These are phyloP conservation scores for Periplaneta americana DNA, from an alignment of 1,140 invertebrate genomes.

Conservation along the genomic window DNA sequence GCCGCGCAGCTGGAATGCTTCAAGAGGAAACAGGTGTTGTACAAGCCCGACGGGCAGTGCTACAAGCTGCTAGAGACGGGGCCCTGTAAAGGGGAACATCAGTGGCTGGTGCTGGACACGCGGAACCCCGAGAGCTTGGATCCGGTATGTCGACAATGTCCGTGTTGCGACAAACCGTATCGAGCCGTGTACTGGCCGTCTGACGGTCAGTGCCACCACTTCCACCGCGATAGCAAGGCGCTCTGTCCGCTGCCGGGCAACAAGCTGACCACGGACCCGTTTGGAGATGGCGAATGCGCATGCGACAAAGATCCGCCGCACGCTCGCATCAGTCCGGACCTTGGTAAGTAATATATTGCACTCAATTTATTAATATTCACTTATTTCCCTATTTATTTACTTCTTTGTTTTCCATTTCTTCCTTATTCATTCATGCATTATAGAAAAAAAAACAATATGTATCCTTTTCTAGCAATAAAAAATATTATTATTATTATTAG, in stretches of 20 bases:
- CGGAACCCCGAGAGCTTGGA: not conserved
- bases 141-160: not conserved
- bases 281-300: not conserved
- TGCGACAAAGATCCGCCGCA: not conserved
- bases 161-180: not conserved
- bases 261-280: not conserved
- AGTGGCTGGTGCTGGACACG: not conserved
- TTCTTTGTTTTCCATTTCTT: too few species aligned
- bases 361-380: too few species aligned
- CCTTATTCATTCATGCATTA: too few species aligned
- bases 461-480: too few species aligned
- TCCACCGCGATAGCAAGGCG: not conserved
- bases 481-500: too few species aligned
- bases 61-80: not conserved
- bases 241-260: not conserved
- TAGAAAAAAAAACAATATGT: too few species aligned
- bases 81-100: not conserved
- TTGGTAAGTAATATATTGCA: too few species aligned
- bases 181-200: slow-evolving; percentile 5
- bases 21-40: not conserved
- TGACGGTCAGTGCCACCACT: not conserved
- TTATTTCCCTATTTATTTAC: too few species aligned
- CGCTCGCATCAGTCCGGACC: too few species aligned
- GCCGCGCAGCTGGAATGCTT: not conserved
- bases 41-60: not conserved